Evolutionary conservation across 1,140 invertebrate genomes (phyloP), one percentile per base, ranked within the genome.

Genomic region (Pseudomyrmex concolor): DNA sequence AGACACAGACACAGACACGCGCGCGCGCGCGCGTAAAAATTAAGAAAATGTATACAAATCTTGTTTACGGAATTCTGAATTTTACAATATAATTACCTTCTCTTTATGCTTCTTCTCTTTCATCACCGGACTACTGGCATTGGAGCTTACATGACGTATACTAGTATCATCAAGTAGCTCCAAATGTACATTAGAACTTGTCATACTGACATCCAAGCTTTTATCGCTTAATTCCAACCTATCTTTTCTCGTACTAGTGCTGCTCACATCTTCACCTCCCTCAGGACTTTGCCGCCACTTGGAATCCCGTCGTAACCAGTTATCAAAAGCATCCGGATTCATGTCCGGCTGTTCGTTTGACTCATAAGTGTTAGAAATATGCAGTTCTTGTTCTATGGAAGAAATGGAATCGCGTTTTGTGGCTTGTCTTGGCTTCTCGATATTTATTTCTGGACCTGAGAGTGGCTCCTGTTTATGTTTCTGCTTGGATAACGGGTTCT

Each of bases 221-320:
- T 95, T 95, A 70, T 95, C 95, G 77, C 95, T 95, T 43, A 95
- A 91, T 85, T 95, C 95, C 57, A 94, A 86, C 91, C 92, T 95
- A 87, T 94, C 93, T 80, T 94, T 94, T 43, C 92, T 92, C 0
- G 91, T 91, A 67, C 92, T 94, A 22, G 91, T 94, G 55, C 91
- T 95, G 19, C 94, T 94, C 2, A 95, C 92, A 89, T 96, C 96
- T 90, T 96, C 95, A 15, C 95, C 95, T 63, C 95, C 96, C 91
- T 96, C 95, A 0, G 95, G 95, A 89, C 95, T 96, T 77, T 95
- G 93, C 73, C 95, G 91, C 94, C 95, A 96, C 85, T 95, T 95
- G 0, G 95, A 95, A 91, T 95, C 95, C 2, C 92, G 89, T 43
- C 93, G 92, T 15, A 95, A 91, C 95, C 95, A 96, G 55, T 91